phyloP scores from a whole-genome alignment of 2,797 vertebrate genomes.

The Botia kubotai region DNA sequence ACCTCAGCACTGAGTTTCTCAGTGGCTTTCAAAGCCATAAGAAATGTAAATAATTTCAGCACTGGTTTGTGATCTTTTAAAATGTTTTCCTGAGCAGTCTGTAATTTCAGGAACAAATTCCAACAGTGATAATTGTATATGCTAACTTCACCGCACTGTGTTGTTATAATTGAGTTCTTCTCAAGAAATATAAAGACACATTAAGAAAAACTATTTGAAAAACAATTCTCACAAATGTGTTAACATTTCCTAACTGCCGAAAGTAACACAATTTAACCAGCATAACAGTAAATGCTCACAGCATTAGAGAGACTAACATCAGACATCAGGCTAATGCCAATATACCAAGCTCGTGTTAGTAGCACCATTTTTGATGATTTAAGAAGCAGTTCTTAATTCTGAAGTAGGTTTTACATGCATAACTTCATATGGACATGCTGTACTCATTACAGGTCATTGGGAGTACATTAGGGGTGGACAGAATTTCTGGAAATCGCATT shows the following conservation, averaged over 20 bases:
- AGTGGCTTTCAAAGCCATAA: too few relatives aligned
- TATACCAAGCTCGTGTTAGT: constrained; percentile 1
- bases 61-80: neutral
- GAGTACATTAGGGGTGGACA: constrained; percentile 1
- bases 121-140: too few relatives aligned
- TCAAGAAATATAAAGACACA: too few relatives aligned
- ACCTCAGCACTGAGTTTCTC: neutral
- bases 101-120: too few relatives aligned
- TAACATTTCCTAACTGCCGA: too few relatives aligned
- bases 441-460: constrained; percentile 15
- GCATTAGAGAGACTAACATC: neutral
- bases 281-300: neutral
- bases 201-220: too few relatives aligned
- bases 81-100: neutral
- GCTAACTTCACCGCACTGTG: too few relatives aligned
- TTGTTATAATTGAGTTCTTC: too few relatives aligned
- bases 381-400: constrained; percentile 6
- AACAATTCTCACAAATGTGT: too few relatives aligned
- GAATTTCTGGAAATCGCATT: constrained; percentile 5
- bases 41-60: neutral
- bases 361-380: neutral
- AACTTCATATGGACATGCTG: constrained; percentile 11
- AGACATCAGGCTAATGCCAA: too few relatives aligned
- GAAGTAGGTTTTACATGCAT: constrained; percentile 27
- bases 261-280: too few relatives aligned